Evolutionary conservation across 2,113 vertebrate species (phyloP).

Genomic region (Scolopax mira): DNA sequence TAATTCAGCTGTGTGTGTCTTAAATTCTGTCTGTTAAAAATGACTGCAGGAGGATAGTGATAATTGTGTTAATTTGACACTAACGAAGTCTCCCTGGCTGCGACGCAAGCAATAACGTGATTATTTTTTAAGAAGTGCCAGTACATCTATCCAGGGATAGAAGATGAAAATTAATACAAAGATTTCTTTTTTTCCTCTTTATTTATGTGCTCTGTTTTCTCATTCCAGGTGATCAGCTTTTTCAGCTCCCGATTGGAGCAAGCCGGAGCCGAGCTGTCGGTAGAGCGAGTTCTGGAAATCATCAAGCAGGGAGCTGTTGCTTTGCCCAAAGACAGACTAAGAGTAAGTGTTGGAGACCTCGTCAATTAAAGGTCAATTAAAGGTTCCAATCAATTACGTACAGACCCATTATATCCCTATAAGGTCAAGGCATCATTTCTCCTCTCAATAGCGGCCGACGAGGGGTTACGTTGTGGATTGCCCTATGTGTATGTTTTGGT

Average conservation of each 20-base stretch:
- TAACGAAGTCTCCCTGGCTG: background rate
- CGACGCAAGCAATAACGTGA: background rate
- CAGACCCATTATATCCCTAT: background rate
- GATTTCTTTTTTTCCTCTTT: background rate
- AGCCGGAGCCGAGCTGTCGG: constrained; percentile 92
- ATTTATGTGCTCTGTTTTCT: constrained; percentile 32
- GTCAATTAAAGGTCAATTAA: background rate
- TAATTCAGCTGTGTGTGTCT: background rate
- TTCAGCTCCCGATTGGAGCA: constrained; percentile 93
- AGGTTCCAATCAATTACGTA: background rate
- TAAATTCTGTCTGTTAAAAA: background rate
- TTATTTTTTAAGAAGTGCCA: background rate
- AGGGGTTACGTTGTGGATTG: background rate
- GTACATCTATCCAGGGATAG: background rate
- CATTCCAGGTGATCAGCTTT: constrained; percentile 91
- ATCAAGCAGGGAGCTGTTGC: constrained; percentile 96
- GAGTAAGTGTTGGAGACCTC: constrained; percentile 75
- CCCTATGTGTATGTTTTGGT: background rate
- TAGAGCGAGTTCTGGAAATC: constrained; percentile 95
- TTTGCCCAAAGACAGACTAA: constrained; percentile 92
- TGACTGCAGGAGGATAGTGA: background rate
- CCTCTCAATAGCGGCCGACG: background rate
- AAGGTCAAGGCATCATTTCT: background rate
- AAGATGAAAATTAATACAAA: background rate
- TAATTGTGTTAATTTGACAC: background rate